A percentile compares a stretch with the other conserved stretches of the same genome.
Conservation (phyloP, 2,113 vertebrate genomes). For the Peromyscus leucopus region DNA sequence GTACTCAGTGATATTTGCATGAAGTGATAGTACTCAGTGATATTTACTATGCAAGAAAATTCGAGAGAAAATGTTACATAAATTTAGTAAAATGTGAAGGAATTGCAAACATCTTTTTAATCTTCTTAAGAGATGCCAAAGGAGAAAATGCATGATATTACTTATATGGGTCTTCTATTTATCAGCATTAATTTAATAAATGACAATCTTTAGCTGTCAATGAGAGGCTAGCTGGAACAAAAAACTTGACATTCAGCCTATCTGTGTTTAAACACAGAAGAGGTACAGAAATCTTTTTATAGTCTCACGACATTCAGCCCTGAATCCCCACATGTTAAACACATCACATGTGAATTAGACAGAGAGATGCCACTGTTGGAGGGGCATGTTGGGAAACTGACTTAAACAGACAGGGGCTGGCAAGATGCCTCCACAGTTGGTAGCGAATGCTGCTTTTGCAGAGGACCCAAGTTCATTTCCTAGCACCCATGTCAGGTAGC, state of each 20-base stretch:
- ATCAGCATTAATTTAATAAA: background rate
- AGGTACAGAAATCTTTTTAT: background rate
- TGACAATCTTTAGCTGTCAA: background rate
- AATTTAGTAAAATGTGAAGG: background rate
- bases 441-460: background rate
- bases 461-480: background rate
- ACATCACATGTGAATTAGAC: background rate
- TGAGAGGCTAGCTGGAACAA: background rate
- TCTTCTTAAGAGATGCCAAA: background rate
- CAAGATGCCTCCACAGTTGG: background rate
- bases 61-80: background rate
- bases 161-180: background rate
- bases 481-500: background rate
- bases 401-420: background rate
- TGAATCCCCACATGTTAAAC: no score
- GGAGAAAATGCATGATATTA: background rate
- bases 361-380: no score
- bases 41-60: background rate
- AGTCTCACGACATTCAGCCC: no score
- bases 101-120: background rate
- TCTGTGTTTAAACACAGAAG: background rate
- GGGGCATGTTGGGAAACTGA: background rate
- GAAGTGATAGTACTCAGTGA: background rate
- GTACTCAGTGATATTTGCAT: background rate
- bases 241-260: background rate